A percentile compares a stretch with the other conserved stretches of the same genome.
Conservation (phyloP, 2,888 invertebrate genomes). For the Drosophila lacicola region DNA sequence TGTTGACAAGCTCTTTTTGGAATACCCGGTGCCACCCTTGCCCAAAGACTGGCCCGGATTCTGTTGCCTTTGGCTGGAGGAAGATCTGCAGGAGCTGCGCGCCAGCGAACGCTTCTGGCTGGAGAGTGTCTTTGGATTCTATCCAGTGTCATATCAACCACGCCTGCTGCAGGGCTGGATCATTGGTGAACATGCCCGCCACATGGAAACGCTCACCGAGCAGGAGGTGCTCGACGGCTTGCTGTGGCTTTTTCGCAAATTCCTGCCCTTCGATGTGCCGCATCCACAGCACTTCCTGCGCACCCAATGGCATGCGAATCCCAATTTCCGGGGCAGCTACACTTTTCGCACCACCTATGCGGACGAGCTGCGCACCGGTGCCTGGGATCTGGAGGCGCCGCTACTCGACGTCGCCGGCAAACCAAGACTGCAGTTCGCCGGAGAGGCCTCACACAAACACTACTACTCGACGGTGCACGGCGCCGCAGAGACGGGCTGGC, state of each 20-base stretch:
- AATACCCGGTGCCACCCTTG: constrained; percentile 87
- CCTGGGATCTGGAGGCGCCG: constrained; percentile 87
- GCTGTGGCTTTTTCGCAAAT: constrained; percentile 77
- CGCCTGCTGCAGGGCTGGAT: constrained; percentile 89
- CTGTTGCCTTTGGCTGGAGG: constrained; percentile 86
- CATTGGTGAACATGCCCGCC: constrained; percentile 87
- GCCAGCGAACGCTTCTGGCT: constrained; percentile 86
- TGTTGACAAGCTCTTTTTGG: constrained; percentile 88
- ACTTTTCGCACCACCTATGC: constrained; percentile 87
- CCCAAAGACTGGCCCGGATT: constrained; percentile 85
- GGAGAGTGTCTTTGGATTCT: constrained; percentile 88
- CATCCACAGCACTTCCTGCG: constrained; percentile 82
- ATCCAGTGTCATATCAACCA: constrained; percentile 87
- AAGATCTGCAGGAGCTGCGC: constrained; percentile 82
- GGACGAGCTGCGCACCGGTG: constrained; percentile 87
- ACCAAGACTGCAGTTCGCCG: constrained; percentile 88
- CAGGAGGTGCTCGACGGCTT: constrained; percentile 82
- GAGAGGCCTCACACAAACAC: constrained; percentile 89
- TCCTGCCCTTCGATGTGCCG: constrained; percentile 70
- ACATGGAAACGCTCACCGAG: constrained; percentile 88
- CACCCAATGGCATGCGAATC: constrained; percentile 89
- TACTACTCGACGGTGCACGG: constrained; percentile 90
- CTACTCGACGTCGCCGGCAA: constrained; percentile 79
- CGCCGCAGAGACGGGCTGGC: constrained; percentile 90
- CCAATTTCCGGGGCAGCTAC: constrained; percentile 88